These are phyloP conservation scores for Drosophila quasianomalipes DNA, from an alignment of 2,888 invertebrate species.

Conservation along the genomic window DNA sequence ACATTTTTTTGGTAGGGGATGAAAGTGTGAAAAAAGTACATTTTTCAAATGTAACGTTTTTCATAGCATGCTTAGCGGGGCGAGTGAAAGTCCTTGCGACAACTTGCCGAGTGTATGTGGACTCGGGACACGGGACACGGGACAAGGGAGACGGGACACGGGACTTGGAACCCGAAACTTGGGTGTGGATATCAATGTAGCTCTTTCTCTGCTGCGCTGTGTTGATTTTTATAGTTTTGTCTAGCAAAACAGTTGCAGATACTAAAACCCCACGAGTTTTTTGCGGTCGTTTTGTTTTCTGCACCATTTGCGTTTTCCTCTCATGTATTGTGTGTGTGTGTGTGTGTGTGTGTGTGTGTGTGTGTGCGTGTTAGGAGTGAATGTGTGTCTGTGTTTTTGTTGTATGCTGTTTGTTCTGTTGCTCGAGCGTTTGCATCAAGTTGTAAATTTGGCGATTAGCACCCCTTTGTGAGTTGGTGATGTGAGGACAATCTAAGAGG, in stretches of 20 bases:
- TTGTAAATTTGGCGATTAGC: constrained; percentile 84
- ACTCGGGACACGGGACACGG: constrained; percentile 6
- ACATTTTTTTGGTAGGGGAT: background rate
- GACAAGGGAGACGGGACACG: constrained; percentile 2
- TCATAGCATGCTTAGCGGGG: constrained; percentile 65
- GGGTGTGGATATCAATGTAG: constrained; percentile 43
- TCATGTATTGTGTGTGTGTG: constrained; percentile 20
- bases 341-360: constrained; percentile 27
- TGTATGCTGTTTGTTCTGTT: constrained; percentile 35
- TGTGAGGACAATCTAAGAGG: constrained; percentile 66
- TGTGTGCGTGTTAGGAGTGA: constrained; percentile 20
- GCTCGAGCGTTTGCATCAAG: constrained; percentile 71
- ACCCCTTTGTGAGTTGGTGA: constrained; percentile 75
- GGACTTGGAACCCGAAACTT: constrained; percentile 15
- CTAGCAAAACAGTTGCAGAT: constrained; percentile 55
- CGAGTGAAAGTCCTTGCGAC: constrained; percentile 64
- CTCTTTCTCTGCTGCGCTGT: constrained; percentile 49
- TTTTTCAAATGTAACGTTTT: constrained; percentile 82
- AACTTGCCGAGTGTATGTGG: constrained; percentile 26
- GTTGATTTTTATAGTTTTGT: constrained; percentile 75
- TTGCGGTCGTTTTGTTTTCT: constrained; percentile 81
- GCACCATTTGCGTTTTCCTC: constrained; percentile 78
- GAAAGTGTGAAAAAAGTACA: constrained; percentile 73
- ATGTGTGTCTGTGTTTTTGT: constrained; percentile 29
- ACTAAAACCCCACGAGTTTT: constrained; percentile 42